These are phyloP conservation scores for Cebidichthys violaceus DNA, from an alignment of 2,113 vertebrate species.

Conservation along the genomic window DNA sequence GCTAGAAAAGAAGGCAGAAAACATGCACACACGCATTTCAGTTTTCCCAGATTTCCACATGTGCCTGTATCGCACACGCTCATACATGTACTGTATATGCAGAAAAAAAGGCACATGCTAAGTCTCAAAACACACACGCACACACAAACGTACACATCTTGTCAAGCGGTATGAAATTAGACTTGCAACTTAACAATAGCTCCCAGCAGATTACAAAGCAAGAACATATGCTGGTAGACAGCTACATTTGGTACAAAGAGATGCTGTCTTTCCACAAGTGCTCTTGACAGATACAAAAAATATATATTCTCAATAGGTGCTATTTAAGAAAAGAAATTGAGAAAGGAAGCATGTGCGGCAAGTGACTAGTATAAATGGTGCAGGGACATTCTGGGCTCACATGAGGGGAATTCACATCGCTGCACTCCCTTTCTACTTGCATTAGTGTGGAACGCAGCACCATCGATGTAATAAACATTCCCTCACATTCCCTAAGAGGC, in stretches of 20 bases:
- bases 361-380: constrained; percentile 60
- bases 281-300: constrained; percentile 71
- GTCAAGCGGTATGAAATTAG: constrained; percentile 66
- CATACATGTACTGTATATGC: neutral
- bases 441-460: constrained; percentile 54
- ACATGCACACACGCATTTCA: neutral
- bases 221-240: constrained; percentile 72
- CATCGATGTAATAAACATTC: constrained; percentile 69
- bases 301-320: constrained; percentile 71
- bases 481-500: constrained; percentile 58
- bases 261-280: constrained; percentile 55
- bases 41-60: constrained; percentile 2
- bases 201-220: constrained; percentile 70
- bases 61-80: neutral
- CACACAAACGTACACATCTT: constrained; percentile 23
- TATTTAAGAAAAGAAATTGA: constrained; percentile 53
- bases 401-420: constrained; percentile 56
- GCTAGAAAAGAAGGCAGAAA: neutral
- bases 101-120: neutral
- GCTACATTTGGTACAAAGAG: constrained; percentile 64
- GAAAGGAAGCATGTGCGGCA: constrained; percentile 31
- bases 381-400: constrained; percentile 64
- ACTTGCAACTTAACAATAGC: constrained; percentile 64
- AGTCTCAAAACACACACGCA: neutral
- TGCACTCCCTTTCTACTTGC: constrained; percentile 61